These are phyloP conservation scores for Neoarius graeffei DNA, from an alignment of 2,113 vertebrate species.

Conservation along the genomic window DNA sequence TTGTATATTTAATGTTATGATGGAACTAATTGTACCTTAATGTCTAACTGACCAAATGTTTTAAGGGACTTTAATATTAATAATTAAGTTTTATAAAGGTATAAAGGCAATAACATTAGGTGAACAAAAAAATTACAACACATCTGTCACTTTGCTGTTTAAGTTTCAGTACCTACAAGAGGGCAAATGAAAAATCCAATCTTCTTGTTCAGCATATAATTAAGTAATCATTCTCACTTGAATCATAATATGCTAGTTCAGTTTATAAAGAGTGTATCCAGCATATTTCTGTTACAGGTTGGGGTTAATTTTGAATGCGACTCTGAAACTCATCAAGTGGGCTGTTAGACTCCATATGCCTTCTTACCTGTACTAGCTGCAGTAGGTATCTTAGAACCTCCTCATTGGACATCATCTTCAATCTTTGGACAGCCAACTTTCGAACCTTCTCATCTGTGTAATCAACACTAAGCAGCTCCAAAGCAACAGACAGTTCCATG, in stretches of 20 bases:
- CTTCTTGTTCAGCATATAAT: neutral
- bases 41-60: neutral
- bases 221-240: neutral
- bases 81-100: neutral
- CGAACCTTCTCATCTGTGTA: conserved; percentile 71
- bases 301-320: neutral
- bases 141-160: neutral
- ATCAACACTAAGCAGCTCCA: conserved; percentile 74
- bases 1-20: neutral
- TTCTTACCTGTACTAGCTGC: conserved; percentile 77
- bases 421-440: conserved; percentile 68
- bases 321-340: neutral
- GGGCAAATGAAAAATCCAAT: neutral
- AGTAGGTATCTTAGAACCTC: conserved; percentile 74
- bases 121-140: neutral
- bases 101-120: neutral
- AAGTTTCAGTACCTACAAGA: neutral
- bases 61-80: neutral
- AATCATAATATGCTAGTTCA: neutral
- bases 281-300: neutral
- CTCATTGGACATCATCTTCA: conserved; percentile 74
- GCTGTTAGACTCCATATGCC: neutral
- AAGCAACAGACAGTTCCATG: conserved; percentile 71
- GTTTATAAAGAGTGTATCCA: neutral
- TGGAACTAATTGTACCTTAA: neutral